Base-by-base conservation (phyloP, 2,797 vertebrate species). In the Distichodus sexfasciatus region DNA sequence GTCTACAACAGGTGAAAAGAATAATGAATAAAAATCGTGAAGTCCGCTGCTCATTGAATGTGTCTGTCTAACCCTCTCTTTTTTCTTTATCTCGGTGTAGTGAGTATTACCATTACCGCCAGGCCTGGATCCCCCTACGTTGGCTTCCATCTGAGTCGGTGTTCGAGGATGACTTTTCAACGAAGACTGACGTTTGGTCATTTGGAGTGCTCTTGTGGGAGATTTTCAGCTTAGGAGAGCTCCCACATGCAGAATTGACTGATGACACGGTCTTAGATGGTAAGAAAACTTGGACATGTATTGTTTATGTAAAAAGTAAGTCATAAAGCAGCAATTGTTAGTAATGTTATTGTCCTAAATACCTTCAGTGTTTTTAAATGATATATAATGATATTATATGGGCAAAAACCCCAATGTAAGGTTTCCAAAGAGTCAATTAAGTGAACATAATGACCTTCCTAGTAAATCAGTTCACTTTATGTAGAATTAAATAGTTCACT, bases 131-230 rank as follows among this genome's bases (percentile, higher is more conserved):
- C 68, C 94, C 94, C 0, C 85, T 95, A 67, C 94, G 93, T 77
- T 95, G 94, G 94, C 93, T 94, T 85, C 88, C 94, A 0, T 88
- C 92, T 0, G 94, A 94, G 78, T 91, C 94, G 0, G 86, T 94
- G 66, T 86, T 94, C 73, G 94, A 95, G 44, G 91, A 92, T 0
- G 94, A 95, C 75, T 94, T 93, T 83, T 95, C 94, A 80, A 94
- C 93, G 0, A 94, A 94, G 76, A 92, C 94, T 0, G 94, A 95
- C 0, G 91, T 95, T 23, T 95, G 93, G 94, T 91, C 93, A 2
- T 94, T 93, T 0, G 94, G 92, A 0, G 93, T 95, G 57, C 85
- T 95, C n/a, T 90, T 94, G 91, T 95, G 94, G 94, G 94, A 95
- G 74, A 87, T 95, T 44, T 94, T 94, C 83, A 91, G 66, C 0